Base-by-base conservation (phyloP, 2,113 vertebrate genomes). In the Triplophysa tibetana region DNA sequence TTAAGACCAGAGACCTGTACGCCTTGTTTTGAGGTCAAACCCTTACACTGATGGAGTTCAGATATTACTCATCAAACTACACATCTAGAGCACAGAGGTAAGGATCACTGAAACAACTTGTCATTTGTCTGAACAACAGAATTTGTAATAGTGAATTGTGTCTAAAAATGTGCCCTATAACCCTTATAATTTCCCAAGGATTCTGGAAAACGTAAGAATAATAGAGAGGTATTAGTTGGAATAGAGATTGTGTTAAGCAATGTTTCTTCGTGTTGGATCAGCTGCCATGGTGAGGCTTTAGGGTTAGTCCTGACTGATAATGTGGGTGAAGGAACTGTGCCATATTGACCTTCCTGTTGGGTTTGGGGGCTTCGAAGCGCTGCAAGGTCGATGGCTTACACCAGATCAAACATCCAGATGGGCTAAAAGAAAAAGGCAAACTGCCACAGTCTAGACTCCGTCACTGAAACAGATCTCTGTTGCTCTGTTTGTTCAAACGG, bases 371-470 rank as follows among this genome's bases (percentile, higher is more conserved):
- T 70, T 48, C 67, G 63, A 65, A 56, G 78, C 82, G 65, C 29
- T 48, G 65, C 61, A 75, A 85, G 83, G 83, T 80, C 50, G 70
- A 81, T 3, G 66, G 77, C 63, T 58, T 81, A 83, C 70, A 82
- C 65, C 81, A 85, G 81, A 87, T 87, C 82, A 87, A 83, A 87
- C 74, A 83, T 77, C 33, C 84, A 87, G 83, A 87, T 83, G 70
- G 69, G 77, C 58, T 13, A 52, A 75, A 66, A 80, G 72, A 67
- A 75, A 84, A 84, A 82, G 75, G 76, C 29, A 63, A 85, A 83
- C 78, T 78, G 66, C 54, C 66, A 61, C 70, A 77, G 80, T 87
- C 86, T 86, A 87, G 79, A 86, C 82, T 77, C 23, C 73, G 65
- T 68, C 72, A 67, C 48, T 78, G 82, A 81, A 84, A 85, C 68